Percentiles rank a stretch among this genome's conserved stretches.
phyloP scores from a whole-genome alignment of 2,113 vertebrate species.

The Oxyruncus cristatus region DNA sequence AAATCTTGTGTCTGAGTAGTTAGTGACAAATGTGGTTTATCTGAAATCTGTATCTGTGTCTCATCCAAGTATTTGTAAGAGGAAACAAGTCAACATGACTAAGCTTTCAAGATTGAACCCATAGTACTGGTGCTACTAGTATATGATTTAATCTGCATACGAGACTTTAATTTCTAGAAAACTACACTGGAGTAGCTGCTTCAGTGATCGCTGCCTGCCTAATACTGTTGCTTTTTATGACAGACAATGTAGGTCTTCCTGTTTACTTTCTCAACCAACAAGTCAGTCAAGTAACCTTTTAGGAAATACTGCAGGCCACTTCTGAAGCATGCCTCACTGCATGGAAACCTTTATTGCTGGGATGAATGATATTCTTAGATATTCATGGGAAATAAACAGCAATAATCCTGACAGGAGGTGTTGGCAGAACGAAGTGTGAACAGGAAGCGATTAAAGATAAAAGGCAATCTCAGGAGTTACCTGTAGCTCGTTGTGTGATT shows the following conservation, averaged over 20 bases:
- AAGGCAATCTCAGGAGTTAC: constrained; percentile 57
- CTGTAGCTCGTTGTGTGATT: constrained; percentile 11
- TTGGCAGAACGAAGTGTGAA: constrained; percentile 52
- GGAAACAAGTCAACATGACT: neutral
- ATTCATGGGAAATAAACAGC: constrained; percentile 61
- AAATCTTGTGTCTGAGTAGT: neutral
- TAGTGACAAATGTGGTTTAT: neutral
- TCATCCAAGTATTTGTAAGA: neutral
- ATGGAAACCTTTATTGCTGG: constrained; percentile 26
- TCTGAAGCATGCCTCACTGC: constrained; percentile 22
- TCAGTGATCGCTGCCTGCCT: neutral
- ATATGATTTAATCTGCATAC: neutral
- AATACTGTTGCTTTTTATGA: constrained; percentile 41
- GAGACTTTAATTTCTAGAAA: neutral
- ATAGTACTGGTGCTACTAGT: neutral
- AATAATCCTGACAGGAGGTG: constrained; percentile 52
- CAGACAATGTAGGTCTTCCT: constrained; percentile 31
- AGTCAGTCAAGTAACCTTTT: constrained; percentile 49
- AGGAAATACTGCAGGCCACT: constrained; percentile 58
- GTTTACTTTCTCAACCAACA: constrained; percentile 33
- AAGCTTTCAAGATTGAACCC: neutral
- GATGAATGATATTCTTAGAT: constrained; percentile 65
- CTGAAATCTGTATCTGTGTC: neutral
- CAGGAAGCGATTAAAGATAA: constrained; percentile 64
- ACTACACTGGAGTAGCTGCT: neutral